Base-by-base conservation (phyloP, 2,797 vertebrate genomes). In the Leuciscus waleckii region DNA sequence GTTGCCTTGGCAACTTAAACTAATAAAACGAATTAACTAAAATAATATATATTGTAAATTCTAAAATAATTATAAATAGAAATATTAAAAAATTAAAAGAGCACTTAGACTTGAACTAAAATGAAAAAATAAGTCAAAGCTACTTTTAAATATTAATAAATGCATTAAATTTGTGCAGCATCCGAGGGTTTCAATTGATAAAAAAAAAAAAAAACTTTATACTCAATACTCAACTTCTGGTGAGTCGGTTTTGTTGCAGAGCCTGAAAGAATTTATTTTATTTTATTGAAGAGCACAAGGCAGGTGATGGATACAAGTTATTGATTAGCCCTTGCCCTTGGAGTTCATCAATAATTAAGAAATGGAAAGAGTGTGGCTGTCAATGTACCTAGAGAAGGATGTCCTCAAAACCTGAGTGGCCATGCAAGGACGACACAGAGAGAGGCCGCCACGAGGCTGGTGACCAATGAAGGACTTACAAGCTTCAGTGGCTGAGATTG, bases 271-370 rank as follows among this genome's bases (percentile, higher is more conserved):
- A 1, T 29, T 29, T 29, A 29, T 29, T 29, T 29, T 29, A n/a
- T 29, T 29, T 29, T 29, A 29, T 93, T 94, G 92, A 61, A 61
- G 56, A 61, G 39, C 49, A 23, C 68, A 43, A 71, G 68, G 51
- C 80, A 58, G 37, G 3, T 11, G 68, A 29, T 71, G 51, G 69
- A 71, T 73, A 13, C 37, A 73, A 35, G 54, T n/a, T 13, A n/a
- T 46, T 46, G 54, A 32, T 61, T 63, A 73, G 7, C 19, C 56
- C 69, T 19, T 29, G 16, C 37, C 14, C 56, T 46, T 49, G 54
- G 69, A 73, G 54, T 74, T 74, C 39, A 46, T 82, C 54, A 73
- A 73, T 65, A 37, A 37, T 17, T 49, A 37, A 37, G 41, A 65
- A 65, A 65, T 26, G 43, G 16, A 63, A 73, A 63, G 51, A 43